Evolutionary conservation across 2,797 vertebrate species (phyloP), one percentile per base, ranked within the genome.

Genomic region (Peromyscus eremicus): DNA sequence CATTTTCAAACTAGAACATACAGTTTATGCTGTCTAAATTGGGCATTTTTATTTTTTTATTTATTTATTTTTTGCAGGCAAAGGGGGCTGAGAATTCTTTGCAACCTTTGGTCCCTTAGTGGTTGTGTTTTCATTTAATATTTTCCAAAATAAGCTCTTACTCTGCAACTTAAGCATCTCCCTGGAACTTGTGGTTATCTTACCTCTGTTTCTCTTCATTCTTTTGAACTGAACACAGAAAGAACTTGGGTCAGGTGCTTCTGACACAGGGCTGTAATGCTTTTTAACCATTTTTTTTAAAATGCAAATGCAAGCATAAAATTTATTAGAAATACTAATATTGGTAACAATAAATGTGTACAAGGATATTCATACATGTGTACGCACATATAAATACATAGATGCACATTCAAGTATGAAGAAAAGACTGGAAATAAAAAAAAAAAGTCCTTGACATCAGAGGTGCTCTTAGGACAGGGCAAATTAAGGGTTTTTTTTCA

Each of bases 61-160:
- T n/a, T n/a, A n/a, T n/a, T n/a, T n/a, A n/a, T 89, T 27, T 89
- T 84, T 84, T 87, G 66, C 73, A 92, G 83, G 49, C 66, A 91
- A 68, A 66, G n/a, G n/a, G 40, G 76, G 55, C 92, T 95, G 68
- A 93, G 92, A 97, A 97, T 82, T 81, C 37, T 57, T 81, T 71
- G n/a, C 0, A n/a, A 76, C 10, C 6, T 71, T 73, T 73, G 77
- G 37, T 94, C 43, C 16, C 43, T 79, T n/a, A 10, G 13, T 66
- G 75, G 75, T 66, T 90, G 43, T 79, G 34, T 66, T 79, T 90
- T 90, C 34, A 52, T 66, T 68, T 90, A 27, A 49, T 64, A 66
- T 79, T 90, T 90, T 52, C 43, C n/a, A 29, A 79, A 62, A 90
- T 23, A 52, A 12, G 60, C 34, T 79, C 5, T 66, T 79, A 34